phyloP scores from a whole-genome alignment of 2,113 vertebrate genomes.

The Poeciliopsis turrubarensis region DNA sequence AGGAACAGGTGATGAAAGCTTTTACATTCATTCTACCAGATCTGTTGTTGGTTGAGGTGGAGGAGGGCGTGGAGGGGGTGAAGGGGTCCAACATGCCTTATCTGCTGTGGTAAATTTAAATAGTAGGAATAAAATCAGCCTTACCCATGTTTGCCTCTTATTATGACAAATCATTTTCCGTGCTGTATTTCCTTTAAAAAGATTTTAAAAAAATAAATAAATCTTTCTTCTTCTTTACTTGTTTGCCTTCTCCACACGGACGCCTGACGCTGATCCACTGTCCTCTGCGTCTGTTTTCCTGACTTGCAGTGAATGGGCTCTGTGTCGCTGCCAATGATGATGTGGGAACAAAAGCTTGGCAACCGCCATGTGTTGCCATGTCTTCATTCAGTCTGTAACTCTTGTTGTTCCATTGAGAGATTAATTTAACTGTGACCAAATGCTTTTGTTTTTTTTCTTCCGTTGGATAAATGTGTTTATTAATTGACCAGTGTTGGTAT shows the following conservation, averaged over 20 bases:
- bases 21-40: background rate
- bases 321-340: constrained; percentile 23
- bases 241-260: constrained; percentile 56
- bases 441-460: constrained; percentile 35
- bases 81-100: background rate
- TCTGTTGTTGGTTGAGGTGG: constrained; percentile 21
- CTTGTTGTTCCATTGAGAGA: constrained; percentile 41
- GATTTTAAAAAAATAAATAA: background rate
- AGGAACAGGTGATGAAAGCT: constrained; percentile 23
- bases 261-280: constrained; percentile 51
- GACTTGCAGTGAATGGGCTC: constrained; percentile 64
- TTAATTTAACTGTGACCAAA: constrained; percentile 53
- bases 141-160: constrained; percentile 66
- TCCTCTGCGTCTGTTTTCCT: constrained; percentile 39
- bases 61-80: background rate
- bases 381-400: constrained; percentile 30
- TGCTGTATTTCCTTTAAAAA: constrained; percentile 27
- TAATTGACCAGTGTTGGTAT: constrained; percentile 65
- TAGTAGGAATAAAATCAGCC: constrained; percentile 42
- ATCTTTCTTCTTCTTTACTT: constrained; percentile 31
- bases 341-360: constrained; percentile 9
- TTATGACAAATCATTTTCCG: constrained; percentile 33
- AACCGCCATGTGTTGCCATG: constrained; percentile 38
- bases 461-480: constrained; percentile 63
- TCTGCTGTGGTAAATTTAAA: constrained; percentile 38